Evolutionary conservation across 2,113 vertebrate species (phyloP).

Genomic region (Alethe castanea): DNA sequence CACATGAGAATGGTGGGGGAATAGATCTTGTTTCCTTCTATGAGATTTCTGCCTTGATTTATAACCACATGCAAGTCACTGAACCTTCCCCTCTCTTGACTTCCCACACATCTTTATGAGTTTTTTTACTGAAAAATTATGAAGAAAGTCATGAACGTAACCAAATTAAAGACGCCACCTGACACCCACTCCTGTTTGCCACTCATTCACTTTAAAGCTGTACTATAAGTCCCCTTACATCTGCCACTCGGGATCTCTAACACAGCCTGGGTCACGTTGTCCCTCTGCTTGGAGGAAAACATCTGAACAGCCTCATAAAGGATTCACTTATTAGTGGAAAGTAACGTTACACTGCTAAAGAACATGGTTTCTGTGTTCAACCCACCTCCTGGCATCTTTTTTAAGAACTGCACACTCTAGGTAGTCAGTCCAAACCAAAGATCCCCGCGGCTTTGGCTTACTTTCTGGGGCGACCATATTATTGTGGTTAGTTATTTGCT

Average conservation of each 20-base stretch:
- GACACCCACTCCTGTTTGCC: neutral
- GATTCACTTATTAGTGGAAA: neutral
- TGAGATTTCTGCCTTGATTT: neutral
- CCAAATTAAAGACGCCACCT: neutral
- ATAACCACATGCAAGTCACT: neutral
- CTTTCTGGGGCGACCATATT: fast-evolving
- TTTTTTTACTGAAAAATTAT: neutral
- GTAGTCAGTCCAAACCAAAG: neutral
- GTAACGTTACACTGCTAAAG: fast-evolving
- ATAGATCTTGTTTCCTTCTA: neutral
- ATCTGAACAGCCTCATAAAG: neutral
- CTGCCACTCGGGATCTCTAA: neutral
- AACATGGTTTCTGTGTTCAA: neutral
- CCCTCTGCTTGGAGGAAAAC: neutral
- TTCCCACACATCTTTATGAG: neutral
- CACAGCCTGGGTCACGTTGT: fast-evolving
- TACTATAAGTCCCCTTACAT: neutral
- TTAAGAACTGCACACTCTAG: neutral
- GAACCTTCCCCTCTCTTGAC: neutral
- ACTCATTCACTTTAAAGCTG: neutral
- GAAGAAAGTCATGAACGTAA: neutral
- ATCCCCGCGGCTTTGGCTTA: neutral
- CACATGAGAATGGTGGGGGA: neutral
- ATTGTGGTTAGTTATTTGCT: neutral
- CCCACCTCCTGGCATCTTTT: neutral